Conservation (phyloP, 2,113 vertebrate genomes). For the Tachysurus vachellii region DNA sequence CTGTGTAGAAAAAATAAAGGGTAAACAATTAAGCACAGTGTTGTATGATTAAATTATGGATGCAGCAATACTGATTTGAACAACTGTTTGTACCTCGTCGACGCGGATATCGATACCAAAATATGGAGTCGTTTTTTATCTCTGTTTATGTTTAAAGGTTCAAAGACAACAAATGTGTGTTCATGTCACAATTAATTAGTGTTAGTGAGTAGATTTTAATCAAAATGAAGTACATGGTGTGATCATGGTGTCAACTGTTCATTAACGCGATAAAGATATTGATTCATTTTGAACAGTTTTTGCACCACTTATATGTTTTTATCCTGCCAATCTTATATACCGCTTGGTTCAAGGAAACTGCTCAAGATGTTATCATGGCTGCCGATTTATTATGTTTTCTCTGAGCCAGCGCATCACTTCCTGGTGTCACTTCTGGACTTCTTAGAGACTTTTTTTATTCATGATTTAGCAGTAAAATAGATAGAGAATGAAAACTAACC, state of each 20-base stretch:
- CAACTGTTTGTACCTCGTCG: background rate
- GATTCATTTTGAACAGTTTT: background rate
- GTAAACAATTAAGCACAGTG: background rate
- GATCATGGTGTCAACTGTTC: background rate
- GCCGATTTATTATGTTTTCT: background rate
- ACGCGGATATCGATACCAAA: background rate
- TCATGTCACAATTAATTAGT: background rate
- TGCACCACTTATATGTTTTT: background rate
- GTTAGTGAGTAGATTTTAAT: background rate
- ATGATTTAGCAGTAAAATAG: background rate
- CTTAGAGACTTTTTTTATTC: background rate
- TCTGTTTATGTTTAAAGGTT: background rate
- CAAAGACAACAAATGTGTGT: background rate
- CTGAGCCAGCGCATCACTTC: background rate
- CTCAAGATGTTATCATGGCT: background rate
- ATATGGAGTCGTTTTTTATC: background rate
- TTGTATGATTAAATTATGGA: background rate
- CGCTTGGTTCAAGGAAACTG: background rate
- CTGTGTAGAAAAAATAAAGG: conserved; percentile 62
- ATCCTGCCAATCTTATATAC: background rate
- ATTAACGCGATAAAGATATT: background rate
- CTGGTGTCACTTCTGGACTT: background rate
- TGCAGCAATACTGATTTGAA: background rate
- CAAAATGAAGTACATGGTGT: background rate
- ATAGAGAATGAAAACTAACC: background rate